A percentile compares a stretch with the other conserved stretches of the same genome.
Evolutionary conservation across 1,140 invertebrate genomes (phyloP).

Genomic region (Phthorimaea operculella): DNA sequence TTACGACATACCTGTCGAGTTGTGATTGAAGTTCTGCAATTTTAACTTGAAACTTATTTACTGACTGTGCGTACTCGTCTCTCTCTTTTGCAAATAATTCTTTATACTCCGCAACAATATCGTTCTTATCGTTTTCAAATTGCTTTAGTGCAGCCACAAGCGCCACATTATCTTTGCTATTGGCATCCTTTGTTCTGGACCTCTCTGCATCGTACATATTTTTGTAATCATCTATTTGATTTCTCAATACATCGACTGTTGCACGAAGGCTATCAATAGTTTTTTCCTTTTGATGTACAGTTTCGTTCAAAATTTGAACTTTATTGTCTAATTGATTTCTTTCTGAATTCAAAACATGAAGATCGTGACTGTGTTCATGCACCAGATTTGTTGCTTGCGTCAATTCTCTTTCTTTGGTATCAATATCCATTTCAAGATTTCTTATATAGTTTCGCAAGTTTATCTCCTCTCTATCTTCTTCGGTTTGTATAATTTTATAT

Average conservation of each 20-base stretch:
- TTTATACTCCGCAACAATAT: conserved; percentile 48
- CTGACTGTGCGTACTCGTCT: conserved; percentile 42
- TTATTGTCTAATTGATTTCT: conserved; percentile 27
- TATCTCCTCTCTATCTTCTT: conserved; percentile 20
- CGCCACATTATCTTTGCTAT: conserved; percentile 37
- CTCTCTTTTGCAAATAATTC: conserved; percentile 52
- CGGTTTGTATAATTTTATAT: conserved; percentile 36
- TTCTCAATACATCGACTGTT: conserved; percentile 30
- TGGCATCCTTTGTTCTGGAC: conserved; percentile 22
- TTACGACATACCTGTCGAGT: conserved; percentile 41
- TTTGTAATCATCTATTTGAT: conserved; percentile 31
- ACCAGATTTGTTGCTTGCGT: conserved; percentile 23
- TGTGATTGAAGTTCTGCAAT: conserved; percentile 41
- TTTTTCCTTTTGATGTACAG: conserved; percentile 34
- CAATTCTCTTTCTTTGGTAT: conserved; percentile 29
- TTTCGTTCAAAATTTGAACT: conserved; percentile 31
- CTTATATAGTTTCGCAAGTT: conserved; percentile 27
- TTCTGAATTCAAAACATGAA: conserved; percentile 32
- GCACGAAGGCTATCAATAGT: conserved; percentile 28
- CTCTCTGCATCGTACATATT: conserved; percentile 21
- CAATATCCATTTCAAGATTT: conserved; percentile 23
- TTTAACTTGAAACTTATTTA: conserved; percentile 46
- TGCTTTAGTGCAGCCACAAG: conserved; percentile 42
- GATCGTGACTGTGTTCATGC: conserved; percentile 29
- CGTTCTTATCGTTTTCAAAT: conserved; percentile 56